phyloP scores from a whole-genome alignment of 2,888 invertebrate genomes.

The Bhutanitis thaidina region DNA sequence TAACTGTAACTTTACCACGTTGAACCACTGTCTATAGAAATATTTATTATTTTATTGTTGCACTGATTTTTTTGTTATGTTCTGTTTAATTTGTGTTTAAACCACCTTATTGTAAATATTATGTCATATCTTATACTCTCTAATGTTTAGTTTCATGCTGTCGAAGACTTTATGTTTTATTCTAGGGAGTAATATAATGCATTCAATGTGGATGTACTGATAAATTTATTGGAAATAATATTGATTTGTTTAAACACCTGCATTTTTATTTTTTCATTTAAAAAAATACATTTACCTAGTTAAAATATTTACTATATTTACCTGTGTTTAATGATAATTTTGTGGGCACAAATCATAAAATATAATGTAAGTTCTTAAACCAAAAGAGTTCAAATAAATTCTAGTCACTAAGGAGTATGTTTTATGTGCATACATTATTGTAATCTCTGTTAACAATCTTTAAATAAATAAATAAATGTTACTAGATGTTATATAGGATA shows the following conservation, averaged over 20 bases:
- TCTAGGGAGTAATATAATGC: constrained; percentile 60
- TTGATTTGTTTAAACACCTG: constrained; percentile 74
- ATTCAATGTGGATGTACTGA: constrained; percentile 78
- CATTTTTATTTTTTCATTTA: constrained; percentile 34
- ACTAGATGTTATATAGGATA: no score
- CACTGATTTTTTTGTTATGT: constrained; percentile 70
- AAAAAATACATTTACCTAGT: no score
- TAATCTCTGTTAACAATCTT: no score
- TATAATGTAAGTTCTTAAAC: no score
- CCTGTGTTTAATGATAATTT: no score
- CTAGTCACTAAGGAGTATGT: no score
- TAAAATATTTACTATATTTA: no score
- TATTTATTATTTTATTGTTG: constrained; percentile 79
- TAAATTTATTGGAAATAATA: constrained; percentile 79
- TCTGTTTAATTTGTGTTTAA: constrained; percentile 74
- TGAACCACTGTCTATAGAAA: constrained; percentile 68
- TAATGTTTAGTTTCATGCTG: constrained; percentile 64
- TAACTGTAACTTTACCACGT: constrained; percentile 72
- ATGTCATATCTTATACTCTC: constrained; percentile 61
- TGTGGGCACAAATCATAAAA: no score
- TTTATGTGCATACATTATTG: no score
- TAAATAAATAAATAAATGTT: no score
- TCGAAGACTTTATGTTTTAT: constrained; percentile 72
- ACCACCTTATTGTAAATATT: constrained; percentile 75
- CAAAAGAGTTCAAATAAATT: no score